Conservation (phyloP, 1,140 invertebrate genomes). For the Drosophila willistoni region DNA sequence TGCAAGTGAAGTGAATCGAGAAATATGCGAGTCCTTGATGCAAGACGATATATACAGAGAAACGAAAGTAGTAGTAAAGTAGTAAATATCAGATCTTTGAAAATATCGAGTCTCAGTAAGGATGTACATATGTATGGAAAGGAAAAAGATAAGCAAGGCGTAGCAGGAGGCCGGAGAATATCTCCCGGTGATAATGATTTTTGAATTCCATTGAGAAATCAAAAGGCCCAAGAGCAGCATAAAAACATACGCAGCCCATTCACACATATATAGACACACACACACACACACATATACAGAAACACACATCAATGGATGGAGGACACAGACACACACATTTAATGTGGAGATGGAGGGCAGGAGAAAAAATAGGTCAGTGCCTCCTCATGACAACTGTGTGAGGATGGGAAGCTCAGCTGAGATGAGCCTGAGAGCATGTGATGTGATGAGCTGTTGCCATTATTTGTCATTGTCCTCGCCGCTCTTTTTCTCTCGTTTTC, state of each 20-base stretch:
- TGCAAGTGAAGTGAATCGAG: constrained; percentile 9
- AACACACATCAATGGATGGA: too few species aligned
- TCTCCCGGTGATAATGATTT: constrained; percentile 5
- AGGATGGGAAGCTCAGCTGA: background rate
- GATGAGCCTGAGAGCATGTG: constrained; percentile 10
- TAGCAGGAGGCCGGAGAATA: too few species aligned
- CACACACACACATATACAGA: too few species aligned
- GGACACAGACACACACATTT: background rate
- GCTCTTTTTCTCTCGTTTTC: background rate
- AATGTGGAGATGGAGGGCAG: background rate
- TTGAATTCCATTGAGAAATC: constrained; percentile 46
- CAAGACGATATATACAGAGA: background rate
- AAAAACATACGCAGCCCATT: background rate
- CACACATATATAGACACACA: background rate
- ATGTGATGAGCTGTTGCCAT: constrained; percentile 13
- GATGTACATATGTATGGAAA: too few species aligned
- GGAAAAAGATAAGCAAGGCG: too few species aligned
- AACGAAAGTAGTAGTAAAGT: too few species aligned
- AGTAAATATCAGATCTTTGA: too few species aligned
- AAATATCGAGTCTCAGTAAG: too few species aligned
- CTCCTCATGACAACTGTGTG: background rate
- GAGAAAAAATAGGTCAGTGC: constrained; percentile 5
- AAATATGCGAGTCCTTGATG: constrained; percentile 9
- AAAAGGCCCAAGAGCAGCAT: constrained; percentile 23
- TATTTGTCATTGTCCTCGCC: constrained; percentile 13